These are phyloP conservation scores for Bilobella aurantiaca DNA, from an alignment of 1,140 invertebrate species.

Conservation along the genomic window DNA sequence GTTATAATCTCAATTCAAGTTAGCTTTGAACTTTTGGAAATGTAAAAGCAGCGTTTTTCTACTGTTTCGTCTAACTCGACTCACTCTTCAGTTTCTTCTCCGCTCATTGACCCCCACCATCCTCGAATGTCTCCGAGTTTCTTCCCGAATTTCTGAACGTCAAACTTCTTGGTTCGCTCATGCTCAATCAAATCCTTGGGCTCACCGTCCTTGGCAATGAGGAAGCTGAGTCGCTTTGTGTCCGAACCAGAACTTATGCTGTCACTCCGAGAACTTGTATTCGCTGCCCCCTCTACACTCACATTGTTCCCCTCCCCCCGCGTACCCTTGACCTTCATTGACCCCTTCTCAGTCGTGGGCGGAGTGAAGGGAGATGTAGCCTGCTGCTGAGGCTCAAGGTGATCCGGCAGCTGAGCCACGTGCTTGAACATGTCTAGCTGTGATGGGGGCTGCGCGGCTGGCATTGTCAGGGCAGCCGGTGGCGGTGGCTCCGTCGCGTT, in stretches of 20 bases:
- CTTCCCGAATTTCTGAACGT: conserved; percentile 4
- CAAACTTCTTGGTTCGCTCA: conserved; percentile 1
- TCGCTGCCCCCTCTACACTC: conserved; percentile 23
- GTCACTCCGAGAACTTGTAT: conserved; percentile 27
- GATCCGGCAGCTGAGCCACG: conserved; percentile 39
- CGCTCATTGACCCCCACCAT: conserved; percentile 25
- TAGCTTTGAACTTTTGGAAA: not conserved
- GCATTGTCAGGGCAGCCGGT: conserved; percentile 38
- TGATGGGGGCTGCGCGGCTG: conserved; percentile 38
- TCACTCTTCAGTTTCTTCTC: conserved; percentile 11
- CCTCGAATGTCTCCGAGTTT: conserved; percentile 28
- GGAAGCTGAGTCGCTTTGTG: conserved; percentile 26
- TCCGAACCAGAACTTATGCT: conserved; percentile 31
- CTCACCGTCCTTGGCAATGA: conserved; percentile 23
- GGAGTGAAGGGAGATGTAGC: conserved; percentile 12
- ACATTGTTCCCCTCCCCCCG: conserved; percentile 14
- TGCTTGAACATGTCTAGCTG: conserved; percentile 35
- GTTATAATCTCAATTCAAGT: not conserved
- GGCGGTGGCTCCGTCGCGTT: conserved; percentile 64
- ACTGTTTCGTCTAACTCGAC: conserved; percentile 3
- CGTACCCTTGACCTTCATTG: not conserved
- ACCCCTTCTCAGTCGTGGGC: conserved; percentile 14
- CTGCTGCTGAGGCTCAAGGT: conserved; percentile 40
- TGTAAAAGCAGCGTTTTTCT: not conserved
- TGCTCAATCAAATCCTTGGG: not conserved